Evolutionary conservation across 2,888 invertebrate species (phyloP), one percentile per base, ranked within the genome.

Genomic region (Eilema sororculum): DNA sequence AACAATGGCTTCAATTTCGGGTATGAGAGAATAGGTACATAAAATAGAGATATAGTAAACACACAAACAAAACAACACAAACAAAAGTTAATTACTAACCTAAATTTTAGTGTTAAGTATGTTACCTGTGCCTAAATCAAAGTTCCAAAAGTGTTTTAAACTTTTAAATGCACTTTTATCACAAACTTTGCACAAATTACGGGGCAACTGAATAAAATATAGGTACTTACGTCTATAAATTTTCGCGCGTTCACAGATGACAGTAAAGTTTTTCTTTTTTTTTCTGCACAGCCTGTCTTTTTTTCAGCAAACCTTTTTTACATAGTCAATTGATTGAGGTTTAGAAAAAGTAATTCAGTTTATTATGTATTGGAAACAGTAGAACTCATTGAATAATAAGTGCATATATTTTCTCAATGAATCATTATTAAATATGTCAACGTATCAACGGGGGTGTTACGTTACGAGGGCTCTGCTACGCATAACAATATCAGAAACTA

Each of bases 381-480:
- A 80, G 69, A 74, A 69, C 61, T 74, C 69, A 82, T 71, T 74
- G 69, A 75, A 75, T 73, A 73, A 71, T 63, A 25, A 24, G 24
- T 30, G 30, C 20, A 60, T 59, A 61, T 74, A 75, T 81, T 79
- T 83, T 72, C 75, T 77, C 69, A 74, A 81, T 83, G 83, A 83
- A 75, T 82, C 76, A 82, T 78, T 77, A 76, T 58, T 78, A 81
- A 79, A 83, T 81, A 69, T 82, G 81, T 78, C 82, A 83, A 71
- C 74, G 66, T 72, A 73, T 69, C 74, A 67, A 72, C 80, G 83
- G 86, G 89, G 92, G 91, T 90, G 90, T 91, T 86, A 80, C 79
- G 84, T 94, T 94, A 91, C 94, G 88, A 90, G 92, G 93, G 89
- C 87, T 83, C 78, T 86, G 90, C 84, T 81, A 86, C 86, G 94